These are phyloP conservation scores for Sphecodes monilicornis DNA, from an alignment of 2,888 invertebrate species.

Conservation along the genomic window DNA sequence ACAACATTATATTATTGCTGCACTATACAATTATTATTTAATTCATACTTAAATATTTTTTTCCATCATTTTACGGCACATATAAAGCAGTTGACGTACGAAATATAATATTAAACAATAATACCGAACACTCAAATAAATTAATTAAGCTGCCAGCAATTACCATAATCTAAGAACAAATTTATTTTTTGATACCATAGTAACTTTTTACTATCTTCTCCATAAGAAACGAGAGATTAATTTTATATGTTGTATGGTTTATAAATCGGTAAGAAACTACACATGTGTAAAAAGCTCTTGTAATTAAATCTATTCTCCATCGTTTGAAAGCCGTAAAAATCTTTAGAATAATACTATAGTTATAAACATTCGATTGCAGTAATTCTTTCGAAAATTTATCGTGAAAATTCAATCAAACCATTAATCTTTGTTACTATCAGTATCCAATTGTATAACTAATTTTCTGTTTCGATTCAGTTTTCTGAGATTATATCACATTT, in stretches of 20 bases:
- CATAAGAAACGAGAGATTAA: no score
- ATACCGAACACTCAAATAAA: not conserved
- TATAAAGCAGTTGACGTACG: no score
- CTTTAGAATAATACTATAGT: no score
- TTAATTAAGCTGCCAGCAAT: not conserved
- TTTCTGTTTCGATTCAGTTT: not conserved
- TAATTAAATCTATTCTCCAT: no score
- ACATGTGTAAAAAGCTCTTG: not conserved
- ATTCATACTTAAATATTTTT: not conserved
- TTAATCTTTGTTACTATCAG: no score
- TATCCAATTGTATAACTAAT: not conserved
- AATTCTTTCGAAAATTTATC: no score
- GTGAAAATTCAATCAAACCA: no score
- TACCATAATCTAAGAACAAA: not conserved
- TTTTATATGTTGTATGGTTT: not conserved
- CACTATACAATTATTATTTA: not conserved
- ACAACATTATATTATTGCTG: not conserved
- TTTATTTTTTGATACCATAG: not conserved
- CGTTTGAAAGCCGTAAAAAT: no score
- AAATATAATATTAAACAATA: not conserved
- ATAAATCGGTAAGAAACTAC: no score
- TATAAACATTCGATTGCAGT: no score
- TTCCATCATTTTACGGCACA: no score
- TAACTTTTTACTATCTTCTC: no score
- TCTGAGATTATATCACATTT: not conserved